Evolutionary conservation across 2,113 vertebrate genomes (phyloP), one percentile per base, ranked within the genome.

Genomic region (Psephotus haematonotus): DNA sequence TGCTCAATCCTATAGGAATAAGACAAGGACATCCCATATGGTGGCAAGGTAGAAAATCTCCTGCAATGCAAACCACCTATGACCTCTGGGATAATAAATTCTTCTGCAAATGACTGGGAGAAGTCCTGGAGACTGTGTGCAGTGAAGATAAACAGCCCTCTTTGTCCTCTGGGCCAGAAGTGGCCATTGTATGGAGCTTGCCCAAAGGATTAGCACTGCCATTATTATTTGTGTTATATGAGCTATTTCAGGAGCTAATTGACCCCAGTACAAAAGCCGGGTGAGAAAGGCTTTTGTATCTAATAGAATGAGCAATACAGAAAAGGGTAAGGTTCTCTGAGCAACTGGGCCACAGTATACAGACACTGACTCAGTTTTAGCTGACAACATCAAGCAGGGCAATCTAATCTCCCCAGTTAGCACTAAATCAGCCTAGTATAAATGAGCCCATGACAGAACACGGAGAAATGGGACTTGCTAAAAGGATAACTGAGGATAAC

Each of bases 181-280:
- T 83, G 86, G 74, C 86, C 92, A 94, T 84, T 95, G 92, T 93
- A 37, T 5, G 64, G 82, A 93, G 91, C 90, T 86, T 96, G 92
- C 87, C 96, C 95, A 92, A 82, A 93, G 93, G 92, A 97, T 96
- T 95, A 96, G 96, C 37, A 2, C 63, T 96, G 94, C 94, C 94
- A 92, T 92, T 95, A 79, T 93, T 95, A 94, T 94, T 92, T 96
- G 84, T 95, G 88, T 93, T 96, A 96, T 95, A 97, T 89, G 79
- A 98, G 93, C 94, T 97, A 96, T 97, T 98, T 97, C 96, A 96
- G 95, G 95, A 92, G 86, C 86, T 97, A 96, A 94, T 96, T 96
- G 97, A 97, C 97, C 95, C 62, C 63, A 22, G 67, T 84, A 96
- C 87, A 97, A 97, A 97, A 97, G 95, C 69, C 15, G 82, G 94